Base-by-base conservation (phyloP, 2,113 vertebrate genomes). In the Tapirus terrestris region DNA sequence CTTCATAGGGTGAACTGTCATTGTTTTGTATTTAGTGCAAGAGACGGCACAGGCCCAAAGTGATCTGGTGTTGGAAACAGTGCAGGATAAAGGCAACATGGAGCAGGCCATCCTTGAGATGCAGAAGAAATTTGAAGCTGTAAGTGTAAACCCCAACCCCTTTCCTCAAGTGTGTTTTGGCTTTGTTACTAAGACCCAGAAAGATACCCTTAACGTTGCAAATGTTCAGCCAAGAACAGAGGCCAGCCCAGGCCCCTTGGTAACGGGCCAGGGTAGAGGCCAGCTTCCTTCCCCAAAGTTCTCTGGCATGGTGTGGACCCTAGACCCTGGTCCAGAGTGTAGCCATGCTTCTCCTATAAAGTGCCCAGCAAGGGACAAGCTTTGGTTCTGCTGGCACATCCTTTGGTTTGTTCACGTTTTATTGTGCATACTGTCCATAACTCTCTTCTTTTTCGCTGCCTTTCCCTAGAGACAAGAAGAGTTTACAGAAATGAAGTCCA, bases 401-500 rank as follows among this genome's bases (percentile, higher is more conserved):
- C 58, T 76, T 61, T 18, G 27, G 16, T 79, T 68, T n/a, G 60
- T 56, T 81, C 36, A 51, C 79, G 1, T 76, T 65, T 67, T 33
- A 43, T 33, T 73, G 17, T 87, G 14, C 14, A 11, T 73, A 0
- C 76, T 94, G 45, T 39, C 93, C 63, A 6, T 96, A 17, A 72
- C 89, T 96, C 48, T 98, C 39, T 63, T 87, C 73, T 98, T 84
- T 94, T 18, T 95, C 31, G 18, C 79, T 97, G 27, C 80, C 88
- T 95, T 94, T 97, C 60, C 81, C n/a, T 92, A 99, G 99, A 99
- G 98, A 96, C 98, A 98, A 43, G 11, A 7, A 53, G 99, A 99
- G 67, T 97, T 99, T 91, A 75, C 39, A 75, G 98, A 98, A 51
- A 36, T 99, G 97, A 99, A 98, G 98, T 98, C 98, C 23, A 98